Percentiles rank a stretch among this genome's conserved stretches.
These are phyloP conservation scores for Danio choprae DNA, from an alignment of 2,797 vertebrate species.

Conservation along the genomic window DNA sequence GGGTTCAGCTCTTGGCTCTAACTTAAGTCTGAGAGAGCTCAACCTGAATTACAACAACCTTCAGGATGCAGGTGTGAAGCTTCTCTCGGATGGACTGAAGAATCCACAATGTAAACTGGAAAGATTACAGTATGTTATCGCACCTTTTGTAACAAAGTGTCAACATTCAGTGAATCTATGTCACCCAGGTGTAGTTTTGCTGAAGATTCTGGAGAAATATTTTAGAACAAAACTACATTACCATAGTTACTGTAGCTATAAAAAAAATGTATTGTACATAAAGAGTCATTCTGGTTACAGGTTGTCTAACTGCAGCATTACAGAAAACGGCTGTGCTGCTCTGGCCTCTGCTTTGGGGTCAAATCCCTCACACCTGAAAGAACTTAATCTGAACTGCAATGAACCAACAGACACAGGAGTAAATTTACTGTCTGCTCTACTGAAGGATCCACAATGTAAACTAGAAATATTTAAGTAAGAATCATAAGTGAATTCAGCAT, in stretches of 20 bases:
- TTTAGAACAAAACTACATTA: too few relatives aligned
- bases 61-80: not conserved
- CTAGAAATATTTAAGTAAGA: too few relatives aligned
- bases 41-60: not conserved
- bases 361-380: not conserved
- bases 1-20: not conserved
- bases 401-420: not conserved
- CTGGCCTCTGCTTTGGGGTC: not conserved
- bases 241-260: not conserved
- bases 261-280: too few relatives aligned
- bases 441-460: not conserved
- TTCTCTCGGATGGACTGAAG: not conserved
- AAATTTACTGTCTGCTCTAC: not conserved
- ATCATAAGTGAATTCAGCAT: too few relatives aligned
- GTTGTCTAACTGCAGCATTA: constrained; percentile 1
- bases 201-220: too few relatives aligned
- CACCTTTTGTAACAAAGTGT: not conserved
- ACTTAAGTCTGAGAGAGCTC: not conserved
- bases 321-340: not conserved
- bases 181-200: not conserved
- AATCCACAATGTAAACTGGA: not conserved
- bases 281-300: too few relatives aligned
- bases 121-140: not conserved
- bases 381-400: not conserved
- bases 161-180: too few relatives aligned